Percentiles rank a stretch among this genome's conserved stretches.
phyloP scores from a whole-genome alignment of 1,140 invertebrate genomes.

The Dysdera silvatica region DNA sequence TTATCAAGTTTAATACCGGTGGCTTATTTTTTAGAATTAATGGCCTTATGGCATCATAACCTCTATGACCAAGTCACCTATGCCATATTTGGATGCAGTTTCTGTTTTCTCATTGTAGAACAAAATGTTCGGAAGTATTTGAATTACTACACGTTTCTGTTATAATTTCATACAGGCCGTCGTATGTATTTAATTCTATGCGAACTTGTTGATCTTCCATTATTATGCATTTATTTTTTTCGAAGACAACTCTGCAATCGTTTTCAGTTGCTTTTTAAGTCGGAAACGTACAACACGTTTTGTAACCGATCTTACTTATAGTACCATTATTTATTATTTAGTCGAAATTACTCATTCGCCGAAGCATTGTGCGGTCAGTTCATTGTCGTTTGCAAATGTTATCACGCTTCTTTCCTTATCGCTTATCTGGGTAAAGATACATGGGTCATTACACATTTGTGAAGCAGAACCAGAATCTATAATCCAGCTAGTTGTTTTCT shows the following conservation, averaged over 20 bases:
- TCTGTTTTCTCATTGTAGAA: background rate
- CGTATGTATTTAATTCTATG: background rate
- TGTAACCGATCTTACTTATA: no score
- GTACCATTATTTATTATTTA: no score
- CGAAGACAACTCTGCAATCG: background rate
- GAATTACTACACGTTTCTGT: no score
- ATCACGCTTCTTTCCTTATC: no score
- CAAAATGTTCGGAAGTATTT: background rate
- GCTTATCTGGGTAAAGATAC: no score
- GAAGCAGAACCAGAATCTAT: no score
- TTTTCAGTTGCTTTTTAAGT: background rate
- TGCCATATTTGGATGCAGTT: conserved; percentile 6
- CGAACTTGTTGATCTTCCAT: background rate
- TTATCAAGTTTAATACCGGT: background rate
- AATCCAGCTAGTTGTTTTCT: no score
- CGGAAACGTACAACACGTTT: no score
- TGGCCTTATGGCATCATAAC: background rate
- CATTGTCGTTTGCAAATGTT: no score
- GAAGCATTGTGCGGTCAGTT: no score
- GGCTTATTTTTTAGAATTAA: background rate
- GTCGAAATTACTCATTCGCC: no score
- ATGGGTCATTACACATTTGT: no score
- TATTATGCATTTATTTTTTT: background rate
- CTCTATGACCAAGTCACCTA: conserved; percentile 1
- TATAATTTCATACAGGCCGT: background rate